Conservation (phyloP, 2,113 vertebrate species). For the Atherinomorus stipes region DNA sequence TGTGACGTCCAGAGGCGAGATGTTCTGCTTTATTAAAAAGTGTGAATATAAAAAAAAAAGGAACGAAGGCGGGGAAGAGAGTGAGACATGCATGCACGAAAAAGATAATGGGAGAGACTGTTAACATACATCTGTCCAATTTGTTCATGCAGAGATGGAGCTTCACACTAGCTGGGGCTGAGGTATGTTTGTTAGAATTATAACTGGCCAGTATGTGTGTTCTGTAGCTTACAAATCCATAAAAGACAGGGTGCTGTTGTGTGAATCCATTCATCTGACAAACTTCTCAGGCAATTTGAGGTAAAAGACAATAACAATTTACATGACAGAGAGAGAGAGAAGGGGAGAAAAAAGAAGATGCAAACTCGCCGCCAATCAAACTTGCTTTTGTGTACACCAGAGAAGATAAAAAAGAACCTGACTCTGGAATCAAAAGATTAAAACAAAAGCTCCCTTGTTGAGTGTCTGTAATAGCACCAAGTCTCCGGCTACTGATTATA, state of each 20-base stretch:
- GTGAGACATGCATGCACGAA: conserved; percentile 46
- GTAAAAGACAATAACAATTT: conserved; percentile 82
- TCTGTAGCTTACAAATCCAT: conserved; percentile 52
- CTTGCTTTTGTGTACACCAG: conserved; percentile 72
- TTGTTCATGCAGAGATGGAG: conserved; percentile 48
- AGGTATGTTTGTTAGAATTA: conserved; percentile 76
- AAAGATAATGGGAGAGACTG: conserved; percentile 45
- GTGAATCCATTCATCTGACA: conserved; percentile 77
- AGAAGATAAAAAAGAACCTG: conserved; percentile 76
- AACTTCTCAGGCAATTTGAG: conserved; percentile 79
- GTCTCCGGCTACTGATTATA: conserved; percentile 74
- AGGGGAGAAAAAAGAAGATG: conserved; percentile 40
- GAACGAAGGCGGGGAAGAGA: conserved; percentile 25
- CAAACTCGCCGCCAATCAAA: conserved; percentile 80
- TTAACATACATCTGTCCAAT: conserved; percentile 70
- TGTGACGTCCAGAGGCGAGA: conserved; percentile 76
- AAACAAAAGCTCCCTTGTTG: conserved; percentile 79
- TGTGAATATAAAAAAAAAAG: conserved; percentile 68
- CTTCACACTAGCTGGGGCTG: conserved; percentile 23
- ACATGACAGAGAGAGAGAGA: conserved; percentile 70
- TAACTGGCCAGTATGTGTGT: conserved; percentile 46
- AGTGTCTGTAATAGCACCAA: conserved; percentile 61
- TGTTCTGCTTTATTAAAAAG: conserved; percentile 81
- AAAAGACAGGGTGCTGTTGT: conserved; percentile 51
- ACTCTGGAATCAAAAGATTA: conserved; percentile 81